A percentile compares a stretch with the other conserved stretches of the same genome.
phyloP scores from a whole-genome alignment of 2,888 invertebrate genomes.

The Drosophila borborema region DNA sequence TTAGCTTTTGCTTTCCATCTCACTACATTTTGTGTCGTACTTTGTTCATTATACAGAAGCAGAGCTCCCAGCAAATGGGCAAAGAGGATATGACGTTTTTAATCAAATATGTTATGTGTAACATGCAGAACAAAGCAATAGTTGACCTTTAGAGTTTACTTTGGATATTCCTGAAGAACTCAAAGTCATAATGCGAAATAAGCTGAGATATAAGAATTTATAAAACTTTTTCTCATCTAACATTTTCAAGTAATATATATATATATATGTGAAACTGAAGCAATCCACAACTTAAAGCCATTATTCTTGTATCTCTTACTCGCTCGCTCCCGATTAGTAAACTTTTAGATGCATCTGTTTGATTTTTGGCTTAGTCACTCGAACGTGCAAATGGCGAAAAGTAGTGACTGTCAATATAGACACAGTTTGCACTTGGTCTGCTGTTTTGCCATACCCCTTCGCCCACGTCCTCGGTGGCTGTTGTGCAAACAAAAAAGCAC shows the following conservation, averaged over 20 bases:
- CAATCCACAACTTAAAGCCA: not conserved
- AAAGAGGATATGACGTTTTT: not conserved
- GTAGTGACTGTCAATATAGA: constrained; percentile 61
- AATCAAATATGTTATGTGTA: not conserved
- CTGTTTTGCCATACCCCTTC: not conserved
- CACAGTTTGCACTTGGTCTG: constrained; percentile 49
- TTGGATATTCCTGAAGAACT: no score
- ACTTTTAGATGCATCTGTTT: constrained; percentile 5
- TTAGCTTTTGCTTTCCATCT: constrained; percentile 18
- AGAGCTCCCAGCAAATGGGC: not conserved
- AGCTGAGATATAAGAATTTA: not conserved
- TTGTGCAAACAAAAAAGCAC: constrained; percentile 47
- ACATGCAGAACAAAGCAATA: not conserved
- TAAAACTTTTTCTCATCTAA: not conserved
- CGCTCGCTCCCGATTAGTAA: not conserved
- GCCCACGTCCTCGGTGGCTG: not conserved
- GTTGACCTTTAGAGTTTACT: not conserved
- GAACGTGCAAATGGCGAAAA: constrained; percentile 39
- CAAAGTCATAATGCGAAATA: not conserved
- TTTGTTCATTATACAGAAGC: not conserved
- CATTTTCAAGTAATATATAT: not conserved
- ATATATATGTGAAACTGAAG: not conserved
- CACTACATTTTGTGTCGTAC: constrained; percentile 19
- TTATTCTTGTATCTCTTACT: not conserved
- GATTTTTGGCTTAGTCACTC: constrained; percentile 21